Conservation (phyloP, 2,113 vertebrate species). For the Cyprinus carpio region DNA sequence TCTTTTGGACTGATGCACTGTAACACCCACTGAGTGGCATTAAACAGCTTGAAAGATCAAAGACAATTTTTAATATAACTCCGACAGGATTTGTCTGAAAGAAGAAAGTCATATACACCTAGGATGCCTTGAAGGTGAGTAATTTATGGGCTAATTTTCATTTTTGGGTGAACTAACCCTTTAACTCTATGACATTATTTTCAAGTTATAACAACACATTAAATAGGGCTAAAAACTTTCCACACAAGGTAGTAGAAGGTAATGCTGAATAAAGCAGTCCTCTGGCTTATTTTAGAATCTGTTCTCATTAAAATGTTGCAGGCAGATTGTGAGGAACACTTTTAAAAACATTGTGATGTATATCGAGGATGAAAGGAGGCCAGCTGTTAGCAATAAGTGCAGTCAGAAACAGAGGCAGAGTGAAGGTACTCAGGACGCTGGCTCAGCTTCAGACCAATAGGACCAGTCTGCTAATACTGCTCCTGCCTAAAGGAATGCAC, state of each 20-base stretch:
- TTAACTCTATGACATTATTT: too few relatives aligned
- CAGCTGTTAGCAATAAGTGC: slow-evolving; percentile 32
- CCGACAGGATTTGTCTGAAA: too few relatives aligned
- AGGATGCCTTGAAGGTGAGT: too few relatives aligned
- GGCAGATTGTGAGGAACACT: not conserved
- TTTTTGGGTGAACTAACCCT: too few relatives aligned
- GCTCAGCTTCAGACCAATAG: slow-evolving; percentile 3
- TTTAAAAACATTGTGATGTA: not conserved
- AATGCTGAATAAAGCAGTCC: not conserved
- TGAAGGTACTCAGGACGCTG: slow-evolving; percentile 8
- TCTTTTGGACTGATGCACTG: too few relatives aligned
- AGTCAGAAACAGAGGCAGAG: slow-evolving; percentile 10
- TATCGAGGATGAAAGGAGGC: slow-evolving; percentile 12
- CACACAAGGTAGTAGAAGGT: not conserved
- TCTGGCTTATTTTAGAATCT: not conserved
- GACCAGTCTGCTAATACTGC: slow-evolving; percentile 45
- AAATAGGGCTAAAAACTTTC: not conserved
- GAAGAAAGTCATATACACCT: too few relatives aligned
- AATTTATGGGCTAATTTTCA: too few relatives aligned
- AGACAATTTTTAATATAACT: too few relatives aligned
- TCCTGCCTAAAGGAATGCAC: slow-evolving; percentile 55
- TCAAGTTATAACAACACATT: too few relatives aligned
- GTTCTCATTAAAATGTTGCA: not conserved
- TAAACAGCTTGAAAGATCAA: too few relatives aligned
- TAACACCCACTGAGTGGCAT: too few relatives aligned